Base-by-base conservation (phyloP, 1,140 invertebrate genomes). In the Megalopta genalis region DNA sequence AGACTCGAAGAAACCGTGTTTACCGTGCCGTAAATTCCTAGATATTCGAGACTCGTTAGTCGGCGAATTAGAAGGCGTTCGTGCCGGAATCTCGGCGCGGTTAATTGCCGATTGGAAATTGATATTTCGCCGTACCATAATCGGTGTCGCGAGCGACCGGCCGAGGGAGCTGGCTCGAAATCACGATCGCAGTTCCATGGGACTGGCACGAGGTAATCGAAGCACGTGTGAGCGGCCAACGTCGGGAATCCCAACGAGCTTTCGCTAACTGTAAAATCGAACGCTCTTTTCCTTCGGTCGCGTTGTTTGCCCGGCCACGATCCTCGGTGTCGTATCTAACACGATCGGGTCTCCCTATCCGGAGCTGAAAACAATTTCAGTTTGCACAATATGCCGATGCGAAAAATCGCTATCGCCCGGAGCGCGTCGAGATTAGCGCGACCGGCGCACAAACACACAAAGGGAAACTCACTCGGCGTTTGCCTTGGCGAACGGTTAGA, bases 171-270 rank as follows among this genome's bases (percentile, higher is more conserved):
- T 79, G 77, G 70, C 63, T 69, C 49, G 60, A 79, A 63, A 79
- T 79, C 82, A 82, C 82, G 85, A 84, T 66, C 85, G 75, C 54
- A 12, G 46, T 25, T 77, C 77, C 67, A 69, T 76, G 81, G 71
- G 66, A 69, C 68, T 77, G n/a, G 25, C 54, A 77, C 82, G 77
- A 83, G 59, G 70, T 79, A 85, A 83, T 76, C 81, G 68, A 80
- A 76, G 81, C 72, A 85, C 84, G 81, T 42, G 71, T 70, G 59
- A 77, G 68, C 65, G 63, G 65, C 46, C 39, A 23, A 32, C 32
- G 81, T 18, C 25, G 60, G 77, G 80, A 86, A 86, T 86, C 80
- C 78, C 72, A 87, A 86, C 75, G 74, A 81, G 71, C 62, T 68
- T 67, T 67, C 64, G 71, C 68, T 87, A 87, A 87, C 85, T 81